These are phyloP conservation scores for Conus ventricosus DNA, from an alignment of 1,140 invertebrate species.

Conservation along the genomic window DNA sequence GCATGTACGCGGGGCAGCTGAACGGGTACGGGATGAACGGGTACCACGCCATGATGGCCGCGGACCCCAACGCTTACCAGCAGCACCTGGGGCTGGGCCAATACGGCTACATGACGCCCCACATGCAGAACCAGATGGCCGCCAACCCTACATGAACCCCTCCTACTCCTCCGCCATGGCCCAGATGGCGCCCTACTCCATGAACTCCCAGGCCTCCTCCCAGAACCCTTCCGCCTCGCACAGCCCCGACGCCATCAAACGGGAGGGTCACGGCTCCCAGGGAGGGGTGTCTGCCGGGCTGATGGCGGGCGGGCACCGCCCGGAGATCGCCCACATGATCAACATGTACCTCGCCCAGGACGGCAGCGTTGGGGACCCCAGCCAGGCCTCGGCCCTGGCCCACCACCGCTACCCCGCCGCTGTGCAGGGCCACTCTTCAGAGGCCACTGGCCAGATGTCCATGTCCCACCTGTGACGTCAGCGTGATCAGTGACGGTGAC, in stretches of 20 bases:
- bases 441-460: neutral
- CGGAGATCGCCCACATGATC: slow-evolving; percentile 83
- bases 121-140: slow-evolving; percentile 77
- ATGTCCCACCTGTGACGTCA: neutral
- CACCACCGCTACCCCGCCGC: neutral
- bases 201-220: slow-evolving; percentile 60
- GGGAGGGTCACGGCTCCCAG: slow-evolving; percentile 60
- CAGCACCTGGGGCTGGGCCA: slow-evolving; percentile 77
- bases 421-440: neutral
- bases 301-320: slow-evolving; percentile 83
- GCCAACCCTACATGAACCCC: slow-evolving; percentile 87
- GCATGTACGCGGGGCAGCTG: slow-evolving; percentile 82
- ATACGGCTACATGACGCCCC: slow-evolving; percentile 18
- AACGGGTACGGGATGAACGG: slow-evolving; percentile 85
- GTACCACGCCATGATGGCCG: slow-evolving; percentile 69
- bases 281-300: slow-evolving; percentile 79
- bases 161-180: slow-evolving; percentile 78
- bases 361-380: neutral
- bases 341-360: slow-evolving; percentile 85
- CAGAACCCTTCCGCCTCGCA: slow-evolving; percentile 48
- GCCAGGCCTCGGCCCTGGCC: neutral
- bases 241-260: slow-evolving; percentile 50
- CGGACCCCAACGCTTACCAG: slow-evolving; percentile 81
- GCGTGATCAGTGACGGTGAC: no score
- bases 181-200: slow-evolving; percentile 76